Base-by-base conservation (phyloP, 1,140 invertebrate species). In the Mesaphorura yosii region DNA sequence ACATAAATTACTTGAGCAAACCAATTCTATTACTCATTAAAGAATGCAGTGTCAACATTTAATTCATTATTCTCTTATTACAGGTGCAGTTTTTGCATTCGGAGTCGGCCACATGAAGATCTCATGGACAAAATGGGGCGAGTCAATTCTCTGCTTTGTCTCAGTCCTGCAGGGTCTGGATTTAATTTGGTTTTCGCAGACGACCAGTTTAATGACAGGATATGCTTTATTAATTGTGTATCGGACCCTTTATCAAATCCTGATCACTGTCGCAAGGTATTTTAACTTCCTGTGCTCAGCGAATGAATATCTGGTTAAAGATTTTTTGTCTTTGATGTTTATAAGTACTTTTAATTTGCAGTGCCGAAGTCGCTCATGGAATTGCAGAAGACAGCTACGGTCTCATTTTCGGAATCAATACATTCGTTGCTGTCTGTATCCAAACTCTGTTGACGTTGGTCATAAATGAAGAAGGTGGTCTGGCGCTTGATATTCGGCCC, bases 371-470 rank as follows among this genome's bases (percentile, higher is more conserved):
- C 39, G 88, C 88, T 0, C 78, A 82, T 62, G 70, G 79, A 42
- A 73, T 94, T 45, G 71, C 76, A 31, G 79, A 82, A 61, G 84
- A 89, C 52, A 86, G 85, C 66, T 90, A 88, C 66, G 88, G 84
- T 1, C 68, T 93, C 10, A 80, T 94, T 57, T 93, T 93, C 71
- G 90, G 89, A 4, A 73, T 90, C 48, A 93, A 92, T 68, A 90
- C 83, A 0, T 82, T 92, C 42, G 29, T 87, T 1, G 84, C 86
- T 14, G 72, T 91, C 0, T 60, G 77, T 2, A 64, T 90, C 0
- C 86, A 92, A 69, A 80, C 82, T 10, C 60, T 88, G 17, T 65
- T 93, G 3, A 92, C 86, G 0, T 64, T 80, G 0, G 66, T 85
- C 14, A 77, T 91, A 5, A 75, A 67, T 0, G 58, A 65, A 51